phyloP scores from a whole-genome alignment of 1,140 invertebrate genomes.

The Eupristina koningsbergeri region DNA sequence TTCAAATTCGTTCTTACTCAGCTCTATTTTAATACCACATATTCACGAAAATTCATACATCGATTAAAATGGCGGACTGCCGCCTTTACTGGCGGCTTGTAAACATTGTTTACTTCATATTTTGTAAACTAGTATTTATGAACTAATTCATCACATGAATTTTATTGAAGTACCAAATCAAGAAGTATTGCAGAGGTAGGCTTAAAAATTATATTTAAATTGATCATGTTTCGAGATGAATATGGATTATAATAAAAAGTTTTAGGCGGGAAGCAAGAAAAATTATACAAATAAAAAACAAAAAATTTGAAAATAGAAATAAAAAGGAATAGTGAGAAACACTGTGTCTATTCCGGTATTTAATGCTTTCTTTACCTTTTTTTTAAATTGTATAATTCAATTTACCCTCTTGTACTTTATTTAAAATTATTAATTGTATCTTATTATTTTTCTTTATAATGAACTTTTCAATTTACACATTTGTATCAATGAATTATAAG shows the following conservation, averaged over 20 bases:
- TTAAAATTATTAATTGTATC: too few relatives aligned
- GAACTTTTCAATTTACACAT: too few relatives aligned
- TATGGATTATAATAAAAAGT: not conserved
- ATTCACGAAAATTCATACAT: not conserved
- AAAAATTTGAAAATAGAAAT: not conserved
- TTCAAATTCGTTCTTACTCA: not conserved
- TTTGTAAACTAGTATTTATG: not conserved
- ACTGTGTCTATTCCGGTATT: too few relatives aligned
- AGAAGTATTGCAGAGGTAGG: not conserved
- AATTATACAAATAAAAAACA: not conserved
- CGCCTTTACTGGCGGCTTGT: constrained; percentile 47
- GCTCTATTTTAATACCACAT: not conserved
- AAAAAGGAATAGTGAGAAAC: not conserved
- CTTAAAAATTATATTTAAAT: not conserved
- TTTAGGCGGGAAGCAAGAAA: constrained; percentile 45
- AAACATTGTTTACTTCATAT: constrained; percentile 59
- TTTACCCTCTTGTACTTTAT: too few relatives aligned
- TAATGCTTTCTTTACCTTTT: too few relatives aligned
- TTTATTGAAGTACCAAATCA: not conserved
- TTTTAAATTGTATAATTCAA: too few relatives aligned
- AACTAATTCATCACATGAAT: not conserved
- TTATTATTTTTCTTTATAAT: too few relatives aligned
- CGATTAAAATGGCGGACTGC: constrained; percentile 64
- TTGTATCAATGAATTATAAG: too few relatives aligned
- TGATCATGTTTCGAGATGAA: not conserved